Base-by-base conservation (phyloP, 2,113 vertebrate genomes). In the Gasterosteus aculeatus region DNA sequence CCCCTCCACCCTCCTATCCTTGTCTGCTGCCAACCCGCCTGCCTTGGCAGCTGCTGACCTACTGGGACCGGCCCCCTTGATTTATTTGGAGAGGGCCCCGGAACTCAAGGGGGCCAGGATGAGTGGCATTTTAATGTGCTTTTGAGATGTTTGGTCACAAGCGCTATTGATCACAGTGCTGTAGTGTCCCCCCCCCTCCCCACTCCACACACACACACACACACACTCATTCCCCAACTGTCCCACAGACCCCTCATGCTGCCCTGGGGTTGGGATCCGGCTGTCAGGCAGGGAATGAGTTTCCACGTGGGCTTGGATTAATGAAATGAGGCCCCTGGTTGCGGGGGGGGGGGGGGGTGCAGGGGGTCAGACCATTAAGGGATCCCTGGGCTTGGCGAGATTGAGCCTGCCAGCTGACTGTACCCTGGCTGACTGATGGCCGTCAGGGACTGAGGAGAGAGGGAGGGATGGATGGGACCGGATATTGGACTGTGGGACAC, bases 41-140 rank as follows among this genome's bases (percentile, higher is more conserved):
- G 79, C 81, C 79, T 84, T 91, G 90, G 88, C 88, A 89, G 86
- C 75, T 63, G 16, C 84, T 87, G 87, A 86, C 90, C 92, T 91
- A 84, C 86, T 78, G 91, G 92, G 92, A 91, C 89, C 63, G 7
- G 81, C 83, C 80, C 82, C 80, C 85, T 89, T 94, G 93, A 94
- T 95, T 94, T 94, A 94, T 95, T 94, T 93, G 88, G 92, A 92
- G 87, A 91, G 87, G 89, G 85, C 78, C 68, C 73, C 62, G 87
- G 85, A 89, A 89, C 78, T 75, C 87, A 84, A 54, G 51, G 81
- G 84, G 82, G 85, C 87, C 78, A 62, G 88, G 90, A 93, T 93
- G 94, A 95, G 91, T 95, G 93, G 93, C 93, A 92, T 93, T 94
- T 95, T 95, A 95, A 94, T 95, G 93, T 94, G 93, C 89, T 94